Percentiles rank a stretch among this genome's conserved stretches.
phyloP scores from a whole-genome alignment of 2,113 vertebrate species.

The Sorex fumeus region DNA sequence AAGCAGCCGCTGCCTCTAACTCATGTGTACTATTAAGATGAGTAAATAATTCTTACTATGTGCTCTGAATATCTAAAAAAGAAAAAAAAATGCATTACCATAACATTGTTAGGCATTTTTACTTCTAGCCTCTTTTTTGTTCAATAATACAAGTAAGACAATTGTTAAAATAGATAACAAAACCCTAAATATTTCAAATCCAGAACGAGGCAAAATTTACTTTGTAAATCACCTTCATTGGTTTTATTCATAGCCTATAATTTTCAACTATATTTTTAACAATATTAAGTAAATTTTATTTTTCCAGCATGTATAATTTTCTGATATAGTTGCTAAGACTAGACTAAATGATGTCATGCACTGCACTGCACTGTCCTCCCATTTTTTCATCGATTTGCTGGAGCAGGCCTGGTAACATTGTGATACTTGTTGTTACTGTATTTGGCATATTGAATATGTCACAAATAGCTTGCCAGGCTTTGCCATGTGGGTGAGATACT shows the following conservation, averaged over 20 bases:
- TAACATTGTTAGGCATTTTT: not conserved
- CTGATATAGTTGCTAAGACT: not conserved
- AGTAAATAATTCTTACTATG: slow-evolving; percentile 15
- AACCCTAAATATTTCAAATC: slow-evolving; percentile 41
- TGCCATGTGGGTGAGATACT: no score
- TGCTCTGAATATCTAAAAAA: slow-evolving; percentile 25
- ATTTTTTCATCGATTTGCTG: no score
- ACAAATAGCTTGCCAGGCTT: no score
- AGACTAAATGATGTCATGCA: not conserved
- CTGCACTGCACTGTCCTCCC: no score
- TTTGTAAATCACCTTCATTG: not conserved
- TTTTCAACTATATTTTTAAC: not conserved
- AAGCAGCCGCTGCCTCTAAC: not conserved
- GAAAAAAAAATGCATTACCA: not conserved
- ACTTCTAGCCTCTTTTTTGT: not conserved
- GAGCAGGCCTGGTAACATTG: no score
- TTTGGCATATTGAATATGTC: no score
- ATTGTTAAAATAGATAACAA: slow-evolving; percentile 8
- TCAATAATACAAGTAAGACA: not conserved
- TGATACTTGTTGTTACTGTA: no score
- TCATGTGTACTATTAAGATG: not conserved
- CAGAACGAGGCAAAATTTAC: slow-evolving; percentile 21
- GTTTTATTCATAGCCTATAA: not conserved
- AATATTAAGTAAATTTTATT: not conserved
- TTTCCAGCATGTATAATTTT: not conserved